phyloP scores from a whole-genome alignment of 2,797 vertebrate species.

The Todus mexicanus region DNA sequence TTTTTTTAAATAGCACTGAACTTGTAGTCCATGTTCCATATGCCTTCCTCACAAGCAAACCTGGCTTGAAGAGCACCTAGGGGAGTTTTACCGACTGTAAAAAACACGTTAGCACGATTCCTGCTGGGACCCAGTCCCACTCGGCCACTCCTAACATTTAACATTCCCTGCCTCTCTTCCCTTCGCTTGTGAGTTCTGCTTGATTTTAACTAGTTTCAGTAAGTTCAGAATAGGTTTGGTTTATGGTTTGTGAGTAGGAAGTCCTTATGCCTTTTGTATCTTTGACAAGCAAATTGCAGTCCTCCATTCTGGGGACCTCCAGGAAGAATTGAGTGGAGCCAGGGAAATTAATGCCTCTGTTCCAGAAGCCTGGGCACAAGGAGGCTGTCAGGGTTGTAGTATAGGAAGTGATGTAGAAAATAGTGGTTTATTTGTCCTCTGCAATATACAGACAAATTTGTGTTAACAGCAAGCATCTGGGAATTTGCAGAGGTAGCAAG shows the following conservation, averaged over 20 bases:
- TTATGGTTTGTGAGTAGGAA: not conserved
- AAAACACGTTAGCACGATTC: not conserved
- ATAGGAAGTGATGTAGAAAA: not conserved
- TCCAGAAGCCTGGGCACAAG: not conserved
- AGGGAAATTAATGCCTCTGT: not conserved
- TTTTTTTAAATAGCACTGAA: not conserved
- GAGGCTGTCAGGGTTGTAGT: not conserved
- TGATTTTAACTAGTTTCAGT: not conserved
- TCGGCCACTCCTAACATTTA: not conserved
- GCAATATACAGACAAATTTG: not conserved
- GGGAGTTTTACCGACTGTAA: not conserved
- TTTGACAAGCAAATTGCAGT: not conserved
- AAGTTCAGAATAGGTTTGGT: not conserved
- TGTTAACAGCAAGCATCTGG: not conserved
- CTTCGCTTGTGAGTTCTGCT: not conserved
- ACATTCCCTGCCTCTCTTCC: not conserved
- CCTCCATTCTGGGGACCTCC: not conserved
- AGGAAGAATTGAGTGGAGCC: not conserved
- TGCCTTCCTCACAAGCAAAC: not conserved
- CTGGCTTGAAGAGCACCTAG: not conserved
- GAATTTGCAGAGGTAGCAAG: not conserved
- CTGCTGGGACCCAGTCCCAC: not conserved
- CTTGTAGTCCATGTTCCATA: not conserved
- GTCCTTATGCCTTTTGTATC: not conserved
- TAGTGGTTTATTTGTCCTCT: not conserved